Evolutionary conservation across 2,113 vertebrate genomes (phyloP), one percentile per base, ranked within the genome.

Genomic region (Clinocottus analis): DNA sequence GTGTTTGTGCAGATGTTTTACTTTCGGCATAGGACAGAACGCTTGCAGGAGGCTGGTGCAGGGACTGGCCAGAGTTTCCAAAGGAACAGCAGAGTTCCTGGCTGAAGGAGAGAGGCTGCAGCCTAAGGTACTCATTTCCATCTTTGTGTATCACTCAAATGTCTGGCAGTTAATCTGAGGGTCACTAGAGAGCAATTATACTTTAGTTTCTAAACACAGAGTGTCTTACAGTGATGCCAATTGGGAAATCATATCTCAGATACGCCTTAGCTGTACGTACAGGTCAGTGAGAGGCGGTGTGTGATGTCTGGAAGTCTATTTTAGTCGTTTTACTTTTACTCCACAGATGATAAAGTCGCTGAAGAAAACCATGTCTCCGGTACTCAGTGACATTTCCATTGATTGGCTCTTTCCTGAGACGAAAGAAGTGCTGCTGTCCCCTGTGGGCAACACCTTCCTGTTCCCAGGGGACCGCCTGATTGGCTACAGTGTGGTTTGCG

Each of bases 371-470:
- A 97, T 98, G 97, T 95, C 94, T 0, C 97, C 97, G 0, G 96
- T 96, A 4, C 94, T 99, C 77, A 98, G 96, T 0, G 97, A 99
- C 0, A 96, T 99, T 80, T 95, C 96, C 0, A 96, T 99, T 53
- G 97, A 99, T 53, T 99, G 98, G 98, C 83, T 97, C 59, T 98
- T 99, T 69, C 98, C 98, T 0, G 97, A 98, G 87, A 97, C 95
- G 64, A 96, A 96, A 0, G 97, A 99, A 73, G 97, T 96, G 78
- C 86, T 99, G 69, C 96, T 98, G 60, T 97, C 98, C 5, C 97
- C 98, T 0, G 78, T 96, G 80, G 96, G 94, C 55, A 91, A 91
- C 90, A 95, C 95, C 37, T 97, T 95, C 84, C 96, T 99, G 51
- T 99, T 97, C 78, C 97, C 98, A 0, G 98, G 98, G 17, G 98